phyloP scores from a whole-genome alignment of 64 coral and sea anemone genomes.

The Actinia tenebrosa region DNA sequence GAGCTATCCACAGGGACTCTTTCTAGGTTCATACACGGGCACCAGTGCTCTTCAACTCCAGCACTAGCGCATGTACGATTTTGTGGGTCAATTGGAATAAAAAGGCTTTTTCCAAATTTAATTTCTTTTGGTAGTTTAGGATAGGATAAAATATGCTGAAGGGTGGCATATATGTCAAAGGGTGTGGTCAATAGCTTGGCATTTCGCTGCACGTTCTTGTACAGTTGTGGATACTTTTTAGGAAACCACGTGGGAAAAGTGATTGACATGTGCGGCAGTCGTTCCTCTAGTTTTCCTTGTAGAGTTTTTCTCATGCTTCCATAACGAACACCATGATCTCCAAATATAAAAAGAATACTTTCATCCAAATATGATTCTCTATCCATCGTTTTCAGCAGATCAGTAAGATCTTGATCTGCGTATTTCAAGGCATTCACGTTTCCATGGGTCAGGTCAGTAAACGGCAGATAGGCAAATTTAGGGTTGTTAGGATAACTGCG shows the following conservation, averaged over 20 bases:
- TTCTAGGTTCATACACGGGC: slow-evolving; percentile 63
- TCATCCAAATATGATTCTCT: slow-evolving; percentile 42
- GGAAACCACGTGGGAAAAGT: slow-evolving; percentile 53
- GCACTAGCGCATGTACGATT: slow-evolving; percentile 35
- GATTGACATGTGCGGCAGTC: slow-evolving; percentile 66
- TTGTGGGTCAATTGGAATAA: slow-evolving; percentile 23
- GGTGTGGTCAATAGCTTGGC: slow-evolving; percentile 39
- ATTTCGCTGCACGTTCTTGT: slow-evolving; percentile 38
- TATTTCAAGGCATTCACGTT: slow-evolving; percentile 49
- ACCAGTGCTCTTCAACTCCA: slow-evolving; percentile 62
- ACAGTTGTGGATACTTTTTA: slow-evolving; percentile 22
- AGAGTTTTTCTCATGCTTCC: slow-evolving; percentile 24
- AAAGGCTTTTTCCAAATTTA: slow-evolving; percentile 44
- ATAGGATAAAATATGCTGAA: slow-evolving; percentile 53
- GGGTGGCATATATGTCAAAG: slow-evolving; percentile 67
- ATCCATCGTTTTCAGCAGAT: slow-evolving; percentile 46
- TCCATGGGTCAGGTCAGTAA: slow-evolving; percentile 47
- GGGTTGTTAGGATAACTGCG: slow-evolving; percentile 44
- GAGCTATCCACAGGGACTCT: slow-evolving; percentile 25
- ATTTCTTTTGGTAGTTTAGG: slow-evolving; percentile 35
- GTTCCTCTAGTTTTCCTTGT: slow-evolving; percentile 74
- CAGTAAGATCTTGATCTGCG: slow-evolving; percentile 50
- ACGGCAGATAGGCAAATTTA: slow-evolving; percentile 46
- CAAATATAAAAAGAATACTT: slow-evolving; percentile 45
- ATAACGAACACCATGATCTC: slow-evolving; percentile 56